phyloP scores from a whole-genome alignment of 2,888 invertebrate genomes.

The Arenicola marina region DNA sequence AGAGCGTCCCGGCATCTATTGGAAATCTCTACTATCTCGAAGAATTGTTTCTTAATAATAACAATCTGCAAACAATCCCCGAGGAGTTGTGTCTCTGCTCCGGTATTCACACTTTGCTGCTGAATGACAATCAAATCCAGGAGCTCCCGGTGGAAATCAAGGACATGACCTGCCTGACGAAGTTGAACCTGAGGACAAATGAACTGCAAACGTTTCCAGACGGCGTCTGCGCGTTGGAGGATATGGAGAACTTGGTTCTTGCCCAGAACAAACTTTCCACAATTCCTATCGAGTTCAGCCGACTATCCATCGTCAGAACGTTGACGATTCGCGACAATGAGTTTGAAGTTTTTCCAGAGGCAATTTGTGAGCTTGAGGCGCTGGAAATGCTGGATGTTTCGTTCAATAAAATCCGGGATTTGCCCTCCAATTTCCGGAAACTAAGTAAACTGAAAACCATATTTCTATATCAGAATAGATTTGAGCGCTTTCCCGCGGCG shows the following conservation, averaged over 20 bases:
- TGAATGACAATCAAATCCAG: slow-evolving; percentile 45
- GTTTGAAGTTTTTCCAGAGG: slow-evolving; percentile 42
- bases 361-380: slow-evolving; percentile 38
- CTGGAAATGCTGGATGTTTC: slow-evolving; percentile 40
- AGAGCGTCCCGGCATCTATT: slow-evolving; percentile 43
- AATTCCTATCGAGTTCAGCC: slow-evolving; percentile 47
- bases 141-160: slow-evolving; percentile 51
- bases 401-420: slow-evolving; percentile 38
- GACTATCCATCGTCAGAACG: slow-evolving; percentile 42
- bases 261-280: slow-evolving; percentile 42
- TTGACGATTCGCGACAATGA: slow-evolving; percentile 45
- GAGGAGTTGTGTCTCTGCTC: slow-evolving; percentile 51
- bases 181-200: slow-evolving; percentile 47
- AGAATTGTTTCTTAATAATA: slow-evolving; percentile 51
- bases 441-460: slow-evolving; percentile 41
- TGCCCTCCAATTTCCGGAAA: slow-evolving; percentile 42
- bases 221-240: slow-evolving; percentile 41
- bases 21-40: slow-evolving; percentile 46
- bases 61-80: slow-evolving; percentile 44
- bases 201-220: slow-evolving; percentile 44
- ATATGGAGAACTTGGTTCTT: slow-evolving; percentile 37
- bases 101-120: slow-evolving; percentile 43
- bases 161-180: slow-evolving; percentile 45
- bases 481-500: slow-evolving; percentile 40
- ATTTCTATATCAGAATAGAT: slow-evolving; percentile 39